Evolutionary conservation across 2,113 vertebrate genomes (phyloP), one percentile per base, ranked within the genome.

Genomic region (Dendropsophus ebraccatus): DNA sequence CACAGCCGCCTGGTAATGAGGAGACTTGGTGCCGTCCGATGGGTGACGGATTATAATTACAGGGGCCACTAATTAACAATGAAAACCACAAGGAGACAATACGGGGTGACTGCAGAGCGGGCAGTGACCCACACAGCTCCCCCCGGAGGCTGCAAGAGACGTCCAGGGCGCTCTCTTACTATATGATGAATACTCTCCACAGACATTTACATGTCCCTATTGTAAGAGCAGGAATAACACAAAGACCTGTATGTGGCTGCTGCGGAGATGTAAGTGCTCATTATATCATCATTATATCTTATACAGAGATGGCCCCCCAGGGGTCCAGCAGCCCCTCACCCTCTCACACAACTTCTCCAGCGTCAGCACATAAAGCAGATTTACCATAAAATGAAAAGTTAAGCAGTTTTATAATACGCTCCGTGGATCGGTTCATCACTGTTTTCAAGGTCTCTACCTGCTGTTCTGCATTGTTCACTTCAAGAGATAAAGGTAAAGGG

Each of bases 11-110:
- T 41, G 60, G 32, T 72, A 72, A 82, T 82, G 52, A 70, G 41
- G 81, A 67, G 60, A n/a, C 37, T 41, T n/a, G 4, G 78, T 25
- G 28, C 67, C n/a, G 50, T 54, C 67, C 37, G 83, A 30, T 52
- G 74, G 73, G 83, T 54, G 75, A 79, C 75, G 10, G 84, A 85
- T 85, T 70, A 79, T 79, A 70, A 79, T 79, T 70, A 70, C 73
- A 65, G 58, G 74, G 83, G 45, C 28, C 9, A 50, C 60, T 85
- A 78, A 85, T 79, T 85, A 85, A 37, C 62, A 56, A 25, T 12
- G 30, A 72, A 73, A 35, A 16, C 28, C 65, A 41, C 25, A 83
- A 74, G 16, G 10, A 69, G 83, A 78, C 62, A 85, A 78, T 5
- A 52, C 21, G 28, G 23, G 60, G 1, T 45, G 32, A 37, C 41